A percentile compares a stretch with the other conserved stretches of the same genome.
Conservation (phyloP, 2,113 vertebrate genomes). For the Dasyornis broadbenti region DNA sequence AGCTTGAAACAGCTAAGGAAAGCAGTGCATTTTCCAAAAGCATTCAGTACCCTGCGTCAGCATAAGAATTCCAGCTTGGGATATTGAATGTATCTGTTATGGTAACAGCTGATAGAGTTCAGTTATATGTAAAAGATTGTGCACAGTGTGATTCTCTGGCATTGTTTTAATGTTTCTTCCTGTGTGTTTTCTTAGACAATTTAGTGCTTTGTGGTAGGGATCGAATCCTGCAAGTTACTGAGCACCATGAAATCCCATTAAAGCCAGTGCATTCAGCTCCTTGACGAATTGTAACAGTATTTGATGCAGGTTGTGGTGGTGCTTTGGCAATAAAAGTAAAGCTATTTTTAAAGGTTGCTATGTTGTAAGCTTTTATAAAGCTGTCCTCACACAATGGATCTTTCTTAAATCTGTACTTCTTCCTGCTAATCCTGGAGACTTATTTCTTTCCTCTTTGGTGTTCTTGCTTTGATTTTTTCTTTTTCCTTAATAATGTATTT, state of each 20-base stretch:
- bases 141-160: background rate
- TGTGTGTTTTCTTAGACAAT: background rate
- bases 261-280: background rate
- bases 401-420: slow-evolving; percentile 35
- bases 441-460: background rate
- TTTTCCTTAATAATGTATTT: slow-evolving; percentile 21
- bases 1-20: background rate
- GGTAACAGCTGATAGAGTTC: background rate
- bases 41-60: background rate
- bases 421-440: background rate
- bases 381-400: background rate
- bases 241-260: slow-evolving; percentile 42
- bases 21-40: background rate
- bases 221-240: slow-evolving; percentile 16
- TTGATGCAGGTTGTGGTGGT: slow-evolving; percentile 25
- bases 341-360: background rate
- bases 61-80: background rate
- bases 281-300: background rate
- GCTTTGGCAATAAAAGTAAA: slow-evolving; percentile 18
- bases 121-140: background rate
- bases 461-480: slow-evolving; percentile 32
- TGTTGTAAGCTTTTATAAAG: slow-evolving; percentile 28
- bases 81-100: background rate
- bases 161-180: background rate
- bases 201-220: background rate